Evolutionary conservation across 2,113 vertebrate species (phyloP).

Genomic region (Pseudois nayaur): DNA sequence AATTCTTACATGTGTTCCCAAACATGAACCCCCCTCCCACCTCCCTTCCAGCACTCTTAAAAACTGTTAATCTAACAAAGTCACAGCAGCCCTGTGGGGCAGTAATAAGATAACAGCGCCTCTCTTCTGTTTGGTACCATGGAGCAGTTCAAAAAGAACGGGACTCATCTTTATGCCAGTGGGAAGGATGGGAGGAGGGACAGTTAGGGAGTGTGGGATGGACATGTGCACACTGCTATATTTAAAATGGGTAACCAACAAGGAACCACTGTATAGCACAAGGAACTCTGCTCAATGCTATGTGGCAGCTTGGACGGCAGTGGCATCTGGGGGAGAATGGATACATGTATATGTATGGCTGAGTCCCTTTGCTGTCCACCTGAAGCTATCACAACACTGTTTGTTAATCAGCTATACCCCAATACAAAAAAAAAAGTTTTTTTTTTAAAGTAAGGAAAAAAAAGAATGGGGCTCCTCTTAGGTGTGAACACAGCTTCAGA

Average conservation of each 20-base stretch:
- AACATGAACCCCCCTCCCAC: too few relatives aligned
- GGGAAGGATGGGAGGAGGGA: not conserved
- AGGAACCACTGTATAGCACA: not conserved
- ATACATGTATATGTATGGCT: not conserved
- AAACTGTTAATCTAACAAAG: not conserved
- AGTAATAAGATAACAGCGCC: not conserved
- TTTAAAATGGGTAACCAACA: not conserved
- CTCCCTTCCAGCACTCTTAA: not conserved
- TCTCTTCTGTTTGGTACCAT: fast-evolving
- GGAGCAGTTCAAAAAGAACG: not conserved
- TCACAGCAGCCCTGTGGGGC: not conserved
- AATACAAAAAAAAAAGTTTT: not conserved
- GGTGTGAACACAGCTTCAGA: not conserved
- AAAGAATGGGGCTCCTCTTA: not conserved
- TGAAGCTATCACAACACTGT: not conserved
- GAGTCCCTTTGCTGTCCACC: not conserved
- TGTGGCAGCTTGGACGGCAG: not conserved
- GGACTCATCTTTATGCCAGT: not conserved
- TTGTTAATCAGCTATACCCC: not conserved
- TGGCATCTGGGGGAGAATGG: not conserved
- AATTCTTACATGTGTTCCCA: too few relatives aligned
- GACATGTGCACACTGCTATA: not conserved
- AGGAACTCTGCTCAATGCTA: not conserved
- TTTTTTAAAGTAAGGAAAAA: not conserved
- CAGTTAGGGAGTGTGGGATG: not conserved